These are phyloP conservation scores for Trachops cirrhosus DNA, from an alignment of 2,797 vertebrate genomes.

Conservation along the genomic window DNA sequence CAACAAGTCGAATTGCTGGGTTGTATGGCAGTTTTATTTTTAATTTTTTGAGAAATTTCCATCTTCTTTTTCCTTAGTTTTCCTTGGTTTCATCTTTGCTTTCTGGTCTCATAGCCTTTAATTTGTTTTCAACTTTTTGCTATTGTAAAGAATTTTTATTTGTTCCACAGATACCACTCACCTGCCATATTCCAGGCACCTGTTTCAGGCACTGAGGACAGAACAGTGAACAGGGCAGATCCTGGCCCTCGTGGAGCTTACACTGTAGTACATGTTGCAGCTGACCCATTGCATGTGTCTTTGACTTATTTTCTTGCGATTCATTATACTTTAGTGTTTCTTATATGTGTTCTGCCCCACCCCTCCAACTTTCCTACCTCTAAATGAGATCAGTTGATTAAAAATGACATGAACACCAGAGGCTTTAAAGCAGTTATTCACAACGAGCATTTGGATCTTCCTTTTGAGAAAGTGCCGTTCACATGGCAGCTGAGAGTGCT, in stretches of 20 bases:
- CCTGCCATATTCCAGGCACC: neutral
- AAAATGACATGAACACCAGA: neutral
- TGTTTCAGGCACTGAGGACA: neutral
- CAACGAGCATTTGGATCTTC: neutral
- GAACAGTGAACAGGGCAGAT: neutral
- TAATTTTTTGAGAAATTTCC: neutral
- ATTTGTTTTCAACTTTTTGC: neutral
- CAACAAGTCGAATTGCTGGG: neutral
- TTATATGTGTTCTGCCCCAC: neutral
- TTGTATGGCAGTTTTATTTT: neutral
- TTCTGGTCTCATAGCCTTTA: neutral
- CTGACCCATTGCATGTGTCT: neutral
- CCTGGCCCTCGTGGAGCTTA: neutral
- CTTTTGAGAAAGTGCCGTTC: neutral
- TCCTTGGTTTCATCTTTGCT: neutral
- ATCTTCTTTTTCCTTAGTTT: neutral
- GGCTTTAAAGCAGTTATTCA: neutral
- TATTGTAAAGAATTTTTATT: neutral
- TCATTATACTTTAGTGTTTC: neutral
- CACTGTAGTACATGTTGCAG: neutral
- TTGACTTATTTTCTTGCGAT: neutral
- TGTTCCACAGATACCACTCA: neutral
- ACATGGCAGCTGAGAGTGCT: neutral
- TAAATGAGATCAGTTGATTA: neutral
- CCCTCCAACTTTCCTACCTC: neutral